A percentile compares a stretch with the other conserved stretches of the same genome.
phyloP scores from a whole-genome alignment of 30 jellyfish, hydroid and myxozoan species.

The Hydra vulgaris region DNA sequence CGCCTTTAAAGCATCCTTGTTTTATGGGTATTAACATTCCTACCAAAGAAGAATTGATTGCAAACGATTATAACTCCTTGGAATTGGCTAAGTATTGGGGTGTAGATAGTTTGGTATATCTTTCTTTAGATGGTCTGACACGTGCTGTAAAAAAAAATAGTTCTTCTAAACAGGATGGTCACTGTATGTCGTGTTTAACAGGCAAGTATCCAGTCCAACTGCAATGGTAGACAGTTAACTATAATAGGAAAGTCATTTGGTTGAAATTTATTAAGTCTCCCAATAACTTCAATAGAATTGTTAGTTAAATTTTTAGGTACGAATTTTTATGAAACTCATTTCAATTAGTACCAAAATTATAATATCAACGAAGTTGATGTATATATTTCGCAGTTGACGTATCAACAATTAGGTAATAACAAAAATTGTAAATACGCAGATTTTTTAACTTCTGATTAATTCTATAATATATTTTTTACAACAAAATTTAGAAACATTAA shows the following conservation, averaged over 20 bases:
- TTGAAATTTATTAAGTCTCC: background rate
- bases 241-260: background rate
- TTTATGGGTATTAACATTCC: slow-evolving; percentile 90
- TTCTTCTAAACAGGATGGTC: slow-evolving; percentile 12
- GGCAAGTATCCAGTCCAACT: slow-evolving; percentile 67
- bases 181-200: slow-evolving; percentile 80
- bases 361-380: too few species aligned
- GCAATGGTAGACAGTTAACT: slow-evolving; percentile 46
- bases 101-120: slow-evolving; percentile 63
- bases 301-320: too few species aligned
- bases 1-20: slow-evolving; percentile 84
- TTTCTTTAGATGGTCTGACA: slow-evolving; percentile 61
- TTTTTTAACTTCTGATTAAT: too few species aligned
- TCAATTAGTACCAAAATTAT: too few species aligned
- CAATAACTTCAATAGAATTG: too few species aligned
- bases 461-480: too few species aligned
- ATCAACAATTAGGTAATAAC: too few species aligned
- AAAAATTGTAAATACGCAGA: too few species aligned
- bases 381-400: too few species aligned
- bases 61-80: slow-evolving; percentile 41
- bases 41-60: slow-evolving; percentile 61
- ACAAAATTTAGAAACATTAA: too few species aligned
- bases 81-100: slow-evolving; percentile 73
- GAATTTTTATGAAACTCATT: too few species aligned
- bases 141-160: slow-evolving; percentile 46